Conservation (phyloP, 1,140 invertebrate genomes). For the Diachasma alloeum region DNA sequence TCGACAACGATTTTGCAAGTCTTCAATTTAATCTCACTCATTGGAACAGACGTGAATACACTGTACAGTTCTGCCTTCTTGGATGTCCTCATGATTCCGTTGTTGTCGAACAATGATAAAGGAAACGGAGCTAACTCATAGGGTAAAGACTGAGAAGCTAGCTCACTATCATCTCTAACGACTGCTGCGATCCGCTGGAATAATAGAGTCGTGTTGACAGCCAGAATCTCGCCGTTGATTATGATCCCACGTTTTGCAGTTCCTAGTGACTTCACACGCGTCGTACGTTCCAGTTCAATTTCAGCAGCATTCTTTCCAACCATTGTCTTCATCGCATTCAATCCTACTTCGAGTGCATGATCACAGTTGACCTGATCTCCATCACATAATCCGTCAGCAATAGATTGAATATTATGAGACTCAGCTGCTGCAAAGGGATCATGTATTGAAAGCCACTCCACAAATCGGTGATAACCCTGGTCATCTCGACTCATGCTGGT, state of each 20-base stretch:
- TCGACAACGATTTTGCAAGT: constrained; percentile 24
- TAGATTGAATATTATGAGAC: background rate
- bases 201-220: constrained; percentile 29
- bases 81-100: constrained; percentile 52
- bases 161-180: constrained; percentile 39
- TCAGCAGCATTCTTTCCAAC: constrained; percentile 40
- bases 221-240: background rate
- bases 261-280: constrained; percentile 25
- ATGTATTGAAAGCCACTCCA: background rate
- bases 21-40: background rate
- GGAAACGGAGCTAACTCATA: constrained; percentile 53
- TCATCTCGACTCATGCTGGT: constrained; percentile 36
- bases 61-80: constrained; percentile 50
- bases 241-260: background rate
- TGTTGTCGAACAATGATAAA: constrained; percentile 45
- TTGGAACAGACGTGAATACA: constrained; percentile 14
- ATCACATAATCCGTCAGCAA: background rate
- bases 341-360: background rate
- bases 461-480: constrained; percentile 35
- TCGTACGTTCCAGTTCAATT: constrained; percentile 44
- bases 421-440: background rate
- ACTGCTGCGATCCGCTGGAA: constrained; percentile 48
- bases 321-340: constrained; percentile 37
- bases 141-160: constrained; percentile 48
- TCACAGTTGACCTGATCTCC: background rate